These are phyloP conservation scores for Odontophorus gujanensis DNA, from an alignment of 2,113 vertebrate genomes.

Conservation along the genomic window DNA sequence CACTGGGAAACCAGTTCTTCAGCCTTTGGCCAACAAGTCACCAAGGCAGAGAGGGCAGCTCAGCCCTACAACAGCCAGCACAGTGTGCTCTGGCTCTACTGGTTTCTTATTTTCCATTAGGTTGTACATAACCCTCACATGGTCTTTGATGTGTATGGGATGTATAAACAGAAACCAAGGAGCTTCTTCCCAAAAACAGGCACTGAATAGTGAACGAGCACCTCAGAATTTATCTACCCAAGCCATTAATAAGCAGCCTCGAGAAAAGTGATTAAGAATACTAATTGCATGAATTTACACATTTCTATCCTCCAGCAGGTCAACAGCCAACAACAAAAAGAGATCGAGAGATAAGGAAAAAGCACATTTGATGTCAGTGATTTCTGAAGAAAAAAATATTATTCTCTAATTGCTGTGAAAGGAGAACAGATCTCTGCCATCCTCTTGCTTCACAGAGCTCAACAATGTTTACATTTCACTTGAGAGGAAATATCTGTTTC, in stretches of 20 bases:
- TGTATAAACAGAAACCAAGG: not conserved
- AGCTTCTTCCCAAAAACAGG: not conserved
- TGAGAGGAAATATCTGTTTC: slow-evolving; percentile 13
- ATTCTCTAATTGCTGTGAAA: slow-evolving; percentile 43
- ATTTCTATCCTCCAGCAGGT: slow-evolving; percentile 41
- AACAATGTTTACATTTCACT: slow-evolving; percentile 56
- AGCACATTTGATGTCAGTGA: slow-evolving; percentile 4
- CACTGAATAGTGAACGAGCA: not conserved
- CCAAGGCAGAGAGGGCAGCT: not conserved
- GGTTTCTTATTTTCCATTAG: not conserved
- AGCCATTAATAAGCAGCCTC: not conserved
- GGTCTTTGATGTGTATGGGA: not conserved
- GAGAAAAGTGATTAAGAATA: not conserved
- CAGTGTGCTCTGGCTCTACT: not conserved
- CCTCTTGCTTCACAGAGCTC: slow-evolving; percentile 36
- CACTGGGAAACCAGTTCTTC: not conserved
- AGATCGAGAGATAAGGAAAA: slow-evolving; percentile 27
- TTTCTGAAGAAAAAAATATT: not conserved
- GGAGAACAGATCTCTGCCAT: slow-evolving; percentile 31
- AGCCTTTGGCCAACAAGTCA: accelerated
- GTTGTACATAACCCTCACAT: not conserved
- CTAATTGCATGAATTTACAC: not conserved
- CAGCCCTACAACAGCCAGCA: not conserved
- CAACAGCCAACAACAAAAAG: not conserved
- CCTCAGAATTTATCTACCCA: not conserved